Evolutionary conservation across 2,888 invertebrate genomes (phyloP), one percentile per base, ranked within the genome.

Genomic region (Chrysodeixis includens): DNA sequence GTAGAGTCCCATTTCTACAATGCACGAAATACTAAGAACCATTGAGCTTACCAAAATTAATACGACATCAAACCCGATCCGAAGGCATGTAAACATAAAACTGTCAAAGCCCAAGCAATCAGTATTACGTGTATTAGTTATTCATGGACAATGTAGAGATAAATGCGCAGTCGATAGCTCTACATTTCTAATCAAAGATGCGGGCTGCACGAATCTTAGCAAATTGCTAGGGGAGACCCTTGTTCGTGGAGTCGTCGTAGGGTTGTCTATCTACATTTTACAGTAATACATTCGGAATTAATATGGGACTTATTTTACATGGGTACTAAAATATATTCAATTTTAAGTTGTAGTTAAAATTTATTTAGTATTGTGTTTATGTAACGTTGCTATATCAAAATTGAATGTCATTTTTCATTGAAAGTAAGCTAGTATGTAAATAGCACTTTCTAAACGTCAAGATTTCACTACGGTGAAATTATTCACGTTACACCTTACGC

Each of bases 161-260:
- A 91, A 92, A 89, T 89, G 91, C 85, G 80, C 91, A 90, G 82
- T 83, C 85, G 83, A 84, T 83, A 78, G 73, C 64, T 76, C 46
- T 62, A 18, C 18, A 91, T 92, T 92, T 86, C 88, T 93, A 93
- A 94, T 94, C 93, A 94, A 94, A 94, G 94, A 95, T 95, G 94
- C 94, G 94, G 94, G 94, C 85, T 83, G 86, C 86, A 80, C 81
- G 93, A 91, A 92, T 94, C 94, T 94, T 94, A 93, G 89, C 93
- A 92, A 95, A 95, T 94, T 94, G 92, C 86, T 85, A 88, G 94
- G 94, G 92, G 86, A 75, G 72, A 81, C 89, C 92, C 89, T 83
- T 85, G 74, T 71, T 61, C 46, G 14, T 16, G 14, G n/a, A 73
- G 70, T 61, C 46, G 14, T 16, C 14, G n/a, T 82, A 94, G 94